Evolutionary conservation across 2,797 vertebrate species (phyloP).

Genomic region (Balearica regulorum): DNA sequence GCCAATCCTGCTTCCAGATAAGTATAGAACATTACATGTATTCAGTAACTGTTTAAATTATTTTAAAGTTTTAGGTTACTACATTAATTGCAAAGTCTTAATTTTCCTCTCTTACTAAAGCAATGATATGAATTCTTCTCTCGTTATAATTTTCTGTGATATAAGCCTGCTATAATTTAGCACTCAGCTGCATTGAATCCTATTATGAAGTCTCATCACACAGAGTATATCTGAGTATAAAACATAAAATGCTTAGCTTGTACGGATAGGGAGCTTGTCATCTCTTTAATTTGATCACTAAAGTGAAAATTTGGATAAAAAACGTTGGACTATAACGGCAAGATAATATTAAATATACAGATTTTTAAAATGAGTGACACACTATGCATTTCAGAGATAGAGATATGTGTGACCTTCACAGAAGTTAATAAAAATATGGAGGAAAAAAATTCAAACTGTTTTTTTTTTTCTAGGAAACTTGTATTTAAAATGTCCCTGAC

Average conservation of each 20-base stretch:
- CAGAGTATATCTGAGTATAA: constrained; percentile 22
- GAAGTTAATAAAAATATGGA: constrained; percentile 64
- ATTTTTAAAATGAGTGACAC: constrained; percentile 54
- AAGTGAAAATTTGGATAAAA: constrained; percentile 16
- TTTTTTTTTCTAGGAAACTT: not conserved
- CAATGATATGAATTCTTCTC: constrained; percentile 44
- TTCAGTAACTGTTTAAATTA: constrained; percentile 68
- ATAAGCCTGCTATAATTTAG: constrained; percentile 66
- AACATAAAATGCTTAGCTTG: constrained; percentile 59
- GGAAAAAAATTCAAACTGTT: not conserved
- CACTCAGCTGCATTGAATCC: constrained; percentile 47
- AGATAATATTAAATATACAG: constrained; percentile 64
- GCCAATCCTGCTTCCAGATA: constrained; percentile 64
- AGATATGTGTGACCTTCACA: constrained; percentile 64
- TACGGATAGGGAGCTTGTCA: constrained; percentile 23
- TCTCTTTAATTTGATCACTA: constrained; percentile 43
- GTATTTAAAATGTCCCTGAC: constrained; percentile 26
- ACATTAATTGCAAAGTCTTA: constrained; percentile 67
- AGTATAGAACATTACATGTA: constrained; percentile 54
- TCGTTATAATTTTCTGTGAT: constrained; percentile 54
- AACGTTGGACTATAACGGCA: constrained; percentile 25
- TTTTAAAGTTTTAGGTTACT: constrained; percentile 71
- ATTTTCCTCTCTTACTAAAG: constrained; percentile 58
- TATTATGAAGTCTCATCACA: constrained; percentile 38
- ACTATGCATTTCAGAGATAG: constrained; percentile 33